Base-by-base conservation (phyloP, 2,113 vertebrate genomes). In the Mola mola region DNA sequence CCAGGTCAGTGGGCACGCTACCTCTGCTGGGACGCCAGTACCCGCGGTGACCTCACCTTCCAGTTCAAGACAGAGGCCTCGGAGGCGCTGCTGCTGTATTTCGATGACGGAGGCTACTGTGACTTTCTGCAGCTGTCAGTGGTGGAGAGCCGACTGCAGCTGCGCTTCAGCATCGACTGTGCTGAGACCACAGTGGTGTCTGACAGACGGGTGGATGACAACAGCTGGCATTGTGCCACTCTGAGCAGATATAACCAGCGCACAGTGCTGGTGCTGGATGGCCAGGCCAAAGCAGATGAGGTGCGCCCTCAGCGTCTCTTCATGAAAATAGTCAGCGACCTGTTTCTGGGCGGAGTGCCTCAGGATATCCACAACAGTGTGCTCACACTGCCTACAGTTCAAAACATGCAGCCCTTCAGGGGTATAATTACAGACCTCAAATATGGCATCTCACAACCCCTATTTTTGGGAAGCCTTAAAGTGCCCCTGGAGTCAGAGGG, bases 11-110 rank as follows among this genome's bases (percentile, higher is more conserved):
- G 97, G 98, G 95, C 95, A 50, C 97, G 98, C 83, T 99, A 95
- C 92, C 93, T 98, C 71, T 96, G 97, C 86, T 99, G 98, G 98
- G 98, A 99, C n/a, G 96, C 97, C 78, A 96, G 96, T 91, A 95
- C 94, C 0, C 93, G 94, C 51, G 93, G 96, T 1, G 96, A 99
- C 84, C 95, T 99, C 82, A 99, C 95, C 83, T 96, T 99, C 84
- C 95, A 94, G 85, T 90, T 99, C 82, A 95, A 96, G 89, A 99
- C 96, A 47, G 94, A 95, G 0, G 88, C 93, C n/a, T 95, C 98
- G 26, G 91, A 94, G 6, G 95, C 95, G 24, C 93, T 99, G 76
- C 92, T 99, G n/a, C 90, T 99, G 74, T 99, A 99, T 88, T 94
- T 99, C 29, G 98, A 99, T 4, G 98, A 99, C 1, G 95, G 95